These are phyloP conservation scores for Trichacis sp. DNA, from an alignment of 2,888 invertebrate genomes.

Conservation along the genomic window DNA sequence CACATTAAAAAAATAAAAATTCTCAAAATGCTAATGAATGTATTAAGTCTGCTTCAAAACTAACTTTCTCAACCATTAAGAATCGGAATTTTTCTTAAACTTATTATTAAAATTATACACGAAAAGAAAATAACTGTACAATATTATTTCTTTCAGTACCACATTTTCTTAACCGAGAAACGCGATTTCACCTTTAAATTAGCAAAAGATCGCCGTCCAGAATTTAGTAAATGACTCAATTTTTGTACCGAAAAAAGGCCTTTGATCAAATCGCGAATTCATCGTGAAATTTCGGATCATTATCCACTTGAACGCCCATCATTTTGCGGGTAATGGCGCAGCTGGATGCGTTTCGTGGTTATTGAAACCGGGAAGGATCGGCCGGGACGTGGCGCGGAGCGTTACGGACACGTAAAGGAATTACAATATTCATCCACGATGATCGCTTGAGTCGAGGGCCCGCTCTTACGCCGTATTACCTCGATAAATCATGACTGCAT, in stretches of 20 bases:
- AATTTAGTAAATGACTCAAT: not conserved
- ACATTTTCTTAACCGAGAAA: no score
- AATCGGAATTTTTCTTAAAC: no score
- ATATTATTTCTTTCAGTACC: no score
- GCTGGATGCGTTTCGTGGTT: slow-evolving; percentile 22
- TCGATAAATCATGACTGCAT: slow-evolving; percentile 57
- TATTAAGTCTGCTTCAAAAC: no score
- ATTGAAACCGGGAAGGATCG: slow-evolving; percentile 11
- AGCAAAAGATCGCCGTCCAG: not conserved
- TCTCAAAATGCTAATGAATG: no score
- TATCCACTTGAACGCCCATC: slow-evolving; percentile 21
- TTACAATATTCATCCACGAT: slow-evolving; percentile 58
- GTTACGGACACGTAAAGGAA: slow-evolving; percentile 47
- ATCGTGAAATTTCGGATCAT: slow-evolving; percentile 25
- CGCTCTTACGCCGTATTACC: slow-evolving; percentile 48
- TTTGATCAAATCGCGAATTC: not conserved
- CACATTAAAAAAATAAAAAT: no score
- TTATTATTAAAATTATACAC: no score
- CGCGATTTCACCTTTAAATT: not conserved
- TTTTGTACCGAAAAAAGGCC: not conserved
- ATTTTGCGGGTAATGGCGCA: slow-evolving; percentile 10
- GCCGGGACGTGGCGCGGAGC: slow-evolving; percentile 24
- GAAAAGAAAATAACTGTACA: no score
- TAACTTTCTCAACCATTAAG: no score
- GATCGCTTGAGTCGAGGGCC: slow-evolving; percentile 43